These are phyloP conservation scores for Triplophysa siluroides DNA, from an alignment of 2,113 vertebrate species.

Conservation along the genomic window DNA sequence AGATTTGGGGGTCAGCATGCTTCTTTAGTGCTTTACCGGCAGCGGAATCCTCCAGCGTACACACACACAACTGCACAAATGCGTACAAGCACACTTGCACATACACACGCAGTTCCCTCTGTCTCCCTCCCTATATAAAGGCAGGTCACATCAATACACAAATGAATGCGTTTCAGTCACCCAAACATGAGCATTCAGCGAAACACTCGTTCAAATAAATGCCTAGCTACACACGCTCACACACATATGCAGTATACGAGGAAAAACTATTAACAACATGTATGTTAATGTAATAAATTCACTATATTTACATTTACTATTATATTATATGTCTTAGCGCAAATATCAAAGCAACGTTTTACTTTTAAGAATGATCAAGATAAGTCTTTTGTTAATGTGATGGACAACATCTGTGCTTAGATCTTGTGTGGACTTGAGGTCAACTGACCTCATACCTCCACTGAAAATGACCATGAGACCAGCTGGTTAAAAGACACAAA, in stretches of 20 bases:
- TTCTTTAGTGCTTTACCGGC: conserved; percentile 42
- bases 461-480: too few species aligned
- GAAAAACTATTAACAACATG: too few species aligned
- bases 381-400: too few species aligned
- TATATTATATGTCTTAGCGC: too few species aligned
- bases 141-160: conserved; percentile 16
- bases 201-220: neutral
- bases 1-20: conserved; percentile 59
- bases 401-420: too few species aligned
- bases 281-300: too few species aligned
- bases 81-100: neutral
- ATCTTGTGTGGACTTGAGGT: too few species aligned
- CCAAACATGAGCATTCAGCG: neutral
- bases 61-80: neutral
- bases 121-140: neutral
- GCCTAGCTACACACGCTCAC: neutral
- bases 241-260: neutral
- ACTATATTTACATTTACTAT: too few species aligned
- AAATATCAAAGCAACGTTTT: too few species aligned
- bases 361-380: too few species aligned
- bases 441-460: too few species aligned
- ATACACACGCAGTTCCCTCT: conserved; percentile 5
- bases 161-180: conserved; percentile 23
- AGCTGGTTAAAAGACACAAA: too few species aligned
- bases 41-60: neutral